Evolutionary conservation across 2,888 invertebrate species (phyloP), one percentile per base, ranked within the genome.

Genomic region (Dimorphilus gyrociliatus): DNA sequence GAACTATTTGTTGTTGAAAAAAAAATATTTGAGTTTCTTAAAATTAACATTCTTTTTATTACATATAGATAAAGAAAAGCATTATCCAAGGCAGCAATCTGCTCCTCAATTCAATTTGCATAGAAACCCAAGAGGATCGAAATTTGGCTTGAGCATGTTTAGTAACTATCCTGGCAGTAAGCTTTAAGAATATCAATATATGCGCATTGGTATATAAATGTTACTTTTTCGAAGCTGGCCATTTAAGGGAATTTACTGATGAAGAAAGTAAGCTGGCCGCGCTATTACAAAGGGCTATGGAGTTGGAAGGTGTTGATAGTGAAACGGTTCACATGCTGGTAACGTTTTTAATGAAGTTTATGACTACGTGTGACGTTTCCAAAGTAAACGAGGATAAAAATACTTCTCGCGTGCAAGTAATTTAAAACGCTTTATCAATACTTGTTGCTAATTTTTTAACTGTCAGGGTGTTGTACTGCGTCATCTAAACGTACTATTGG

Each of bases 281-380:
- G 2, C 72, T 81, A 36, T 69, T 90, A 23, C 82, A 86, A 39
- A 73, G 80, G 51, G 78, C 86, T 2, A 77, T 88, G 38, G 94
- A 94, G 53, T 67, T 84, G 29, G 90, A 94, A 54, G 90, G 90
- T 53, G 76, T 82, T 1, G 94, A 97, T 55, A 74, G 80, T 43
- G 90, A 94, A 64, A 92, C 94, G 1, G 81, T 88, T 47, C 90
- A 92, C 59, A 68, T 92, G 16, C 67, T 94, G 21, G 80, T 92
- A 8, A 84, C 88, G 48, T 70, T 97, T n/a, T 72, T 97, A 10
- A 88, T 94, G 80, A 90, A 65, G 47, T 92, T 90, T 60, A 69
- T 92, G 55, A 82, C 86, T 1, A 69, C 76, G 46, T 72, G 74
- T 16, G 78, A 79, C 55, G 75, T 46, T 33, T 42, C 46, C 21